Evolutionary conservation across 1,140 invertebrate species (phyloP).

Genomic region (Chymomyza costata): DNA sequence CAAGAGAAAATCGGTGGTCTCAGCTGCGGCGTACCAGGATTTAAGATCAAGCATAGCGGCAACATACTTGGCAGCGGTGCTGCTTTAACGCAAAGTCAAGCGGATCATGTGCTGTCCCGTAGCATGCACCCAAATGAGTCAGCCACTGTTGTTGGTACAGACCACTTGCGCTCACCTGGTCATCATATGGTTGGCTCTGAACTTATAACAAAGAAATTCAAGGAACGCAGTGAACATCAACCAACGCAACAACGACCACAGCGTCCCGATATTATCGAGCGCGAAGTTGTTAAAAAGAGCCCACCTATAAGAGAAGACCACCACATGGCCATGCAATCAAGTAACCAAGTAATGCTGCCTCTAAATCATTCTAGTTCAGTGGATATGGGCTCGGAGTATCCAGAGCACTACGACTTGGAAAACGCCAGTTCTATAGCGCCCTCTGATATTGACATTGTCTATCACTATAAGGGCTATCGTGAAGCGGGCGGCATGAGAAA

Average conservation of each 20-base stretch:
- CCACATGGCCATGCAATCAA: conserved; percentile 82
- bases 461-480: conserved; percentile 95
- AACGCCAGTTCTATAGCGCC: conserved; percentile 98
- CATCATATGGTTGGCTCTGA: conserved; percentile 86
- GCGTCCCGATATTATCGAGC: conserved; percentile 93
- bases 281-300: conserved; percentile 89
- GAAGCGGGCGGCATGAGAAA: conserved; percentile 87
- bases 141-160: conserved; percentile 11
- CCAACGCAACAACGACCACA: conserved; percentile 81
- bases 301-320: conserved; percentile 85
- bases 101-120: conserved; percentile 78
- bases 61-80: conserved; percentile 77
- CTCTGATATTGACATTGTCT: conserved; percentile 97
- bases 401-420: conserved; percentile 97
- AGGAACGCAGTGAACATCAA: conserved; percentile 84
- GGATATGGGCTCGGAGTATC: conserved; percentile 87
- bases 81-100: conserved; percentile 77
- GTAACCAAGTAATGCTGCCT: conserved; percentile 78
- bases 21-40: conserved; percentile 75
- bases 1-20: conserved; percentile 84
- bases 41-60: conserved; percentile 82
- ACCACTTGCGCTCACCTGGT: conserved; percentile 34
- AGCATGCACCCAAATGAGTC: conserved; percentile 60
- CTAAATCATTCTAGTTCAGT: conserved; percentile 81
- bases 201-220: conserved; percentile 89